phyloP scores from a whole-genome alignment of 2,113 vertebrate genomes.

The Callipepla californica region DNA sequence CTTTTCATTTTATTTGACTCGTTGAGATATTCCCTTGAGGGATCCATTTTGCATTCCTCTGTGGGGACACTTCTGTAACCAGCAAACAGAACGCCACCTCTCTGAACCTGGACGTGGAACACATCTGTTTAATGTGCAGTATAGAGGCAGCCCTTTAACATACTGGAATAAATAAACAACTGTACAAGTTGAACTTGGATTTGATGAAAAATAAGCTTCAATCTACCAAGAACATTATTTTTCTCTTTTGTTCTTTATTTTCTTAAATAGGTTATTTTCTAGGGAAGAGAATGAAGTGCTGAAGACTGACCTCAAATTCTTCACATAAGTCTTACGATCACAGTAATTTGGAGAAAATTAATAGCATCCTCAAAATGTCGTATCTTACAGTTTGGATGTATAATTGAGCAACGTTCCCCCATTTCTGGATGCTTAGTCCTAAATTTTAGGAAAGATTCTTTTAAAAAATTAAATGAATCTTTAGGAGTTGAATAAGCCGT shows the following conservation, averaged over 20 bases:
- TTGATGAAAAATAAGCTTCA: neutral
- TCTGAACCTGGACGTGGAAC: neutral
- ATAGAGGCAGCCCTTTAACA: neutral
- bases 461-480: neutral
- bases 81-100: neutral
- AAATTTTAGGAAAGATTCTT: neutral
- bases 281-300: neutral
- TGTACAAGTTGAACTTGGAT: neutral
- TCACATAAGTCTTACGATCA: neutral
- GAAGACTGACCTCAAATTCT: neutral
- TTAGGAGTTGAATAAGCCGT: neutral
- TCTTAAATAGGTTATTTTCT: neutral
- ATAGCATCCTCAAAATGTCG: neutral
- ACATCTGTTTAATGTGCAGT: accelerated
- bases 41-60: neutral
- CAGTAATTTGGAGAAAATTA: neutral
- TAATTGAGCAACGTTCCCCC: neutral
- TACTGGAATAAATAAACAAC: neutral
- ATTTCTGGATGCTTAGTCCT: neutral
- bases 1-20: neutral
- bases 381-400: neutral
- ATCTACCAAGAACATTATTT: neutral
- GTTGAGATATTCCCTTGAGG: neutral
- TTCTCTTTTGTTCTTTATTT: neutral
- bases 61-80: neutral